Conservation (phyloP, 2,888 invertebrate genomes). For the Pyrrhia umbra region DNA sequence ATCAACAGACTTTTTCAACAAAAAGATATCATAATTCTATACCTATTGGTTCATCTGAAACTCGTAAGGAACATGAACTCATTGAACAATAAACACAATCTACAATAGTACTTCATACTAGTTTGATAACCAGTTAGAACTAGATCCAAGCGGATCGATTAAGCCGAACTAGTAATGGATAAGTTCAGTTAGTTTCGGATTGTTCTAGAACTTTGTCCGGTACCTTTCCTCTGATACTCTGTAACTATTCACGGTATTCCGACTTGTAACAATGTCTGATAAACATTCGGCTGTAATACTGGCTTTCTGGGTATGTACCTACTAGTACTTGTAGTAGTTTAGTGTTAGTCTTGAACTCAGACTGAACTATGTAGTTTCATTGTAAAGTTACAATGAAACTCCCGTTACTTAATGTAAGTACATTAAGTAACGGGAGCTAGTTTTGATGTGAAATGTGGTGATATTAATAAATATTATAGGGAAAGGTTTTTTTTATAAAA, state of each 20-base stretch:
- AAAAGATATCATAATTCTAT: background rate
- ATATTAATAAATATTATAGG: background rate
- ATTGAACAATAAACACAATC: slow-evolving; percentile 35
- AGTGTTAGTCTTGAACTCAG: background rate
- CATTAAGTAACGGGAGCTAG: background rate
- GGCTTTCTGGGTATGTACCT: slow-evolving; percentile 18
- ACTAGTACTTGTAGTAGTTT: slow-evolving; percentile 20
- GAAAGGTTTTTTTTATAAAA: no score
- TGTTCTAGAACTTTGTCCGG: slow-evolving; percentile 65
- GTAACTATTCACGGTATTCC: slow-evolving; percentile 64
- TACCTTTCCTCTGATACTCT: slow-evolving; percentile 50
- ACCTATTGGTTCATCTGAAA: background rate
- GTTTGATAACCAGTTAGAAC: slow-evolving; percentile 48
- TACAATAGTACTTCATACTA: slow-evolving; percentile 39
- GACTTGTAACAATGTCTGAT: slow-evolving; percentile 58
- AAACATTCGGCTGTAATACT: slow-evolving; percentile 25
- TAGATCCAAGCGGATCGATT: slow-evolving; percentile 65
- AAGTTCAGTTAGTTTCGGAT: slow-evolving; percentile 75
- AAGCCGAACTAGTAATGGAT: slow-evolving; percentile 74
- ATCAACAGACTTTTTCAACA: background rate
- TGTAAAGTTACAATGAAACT: no score
- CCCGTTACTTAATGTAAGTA: no score
- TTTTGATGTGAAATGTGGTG: background rate
- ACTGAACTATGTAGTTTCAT: slow-evolving; percentile 6
- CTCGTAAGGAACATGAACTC: background rate